phyloP scores from a whole-genome alignment of 2,888 invertebrate genomes.

The Malthinus seriepunctatus region DNA sequence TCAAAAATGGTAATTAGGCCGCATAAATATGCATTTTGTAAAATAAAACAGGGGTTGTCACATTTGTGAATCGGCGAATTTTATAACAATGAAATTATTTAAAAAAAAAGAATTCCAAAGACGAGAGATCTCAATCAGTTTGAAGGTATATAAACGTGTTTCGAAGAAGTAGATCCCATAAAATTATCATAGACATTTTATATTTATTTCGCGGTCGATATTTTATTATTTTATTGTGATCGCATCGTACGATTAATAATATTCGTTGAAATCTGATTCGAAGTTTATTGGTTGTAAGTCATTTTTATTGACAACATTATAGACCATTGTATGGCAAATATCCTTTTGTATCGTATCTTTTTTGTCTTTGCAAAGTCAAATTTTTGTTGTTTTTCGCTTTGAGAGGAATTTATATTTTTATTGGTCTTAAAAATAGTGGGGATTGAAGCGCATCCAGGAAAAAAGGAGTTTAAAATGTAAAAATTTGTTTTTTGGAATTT shows the following conservation, averaged over 20 bases:
- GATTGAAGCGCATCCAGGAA: too few species aligned
- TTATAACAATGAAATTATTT: not conserved
- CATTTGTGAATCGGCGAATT: not conserved
- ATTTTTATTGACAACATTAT: conserved; percentile 20
- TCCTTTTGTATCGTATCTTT: not conserved
- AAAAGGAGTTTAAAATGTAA: too few species aligned
- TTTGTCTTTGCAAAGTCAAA: not conserved
- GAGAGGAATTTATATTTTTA: not conserved
- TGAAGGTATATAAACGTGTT: conserved; percentile 6
- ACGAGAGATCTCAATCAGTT: conserved; percentile 16
- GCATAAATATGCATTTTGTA: too few species aligned
- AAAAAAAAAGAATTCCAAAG: not conserved
- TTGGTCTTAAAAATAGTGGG: not conserved
- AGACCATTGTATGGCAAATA: conserved; percentile 21
- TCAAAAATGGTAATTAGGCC: too few species aligned
- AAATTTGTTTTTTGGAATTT: not conserved
- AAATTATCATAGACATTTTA: conserved; percentile 20
- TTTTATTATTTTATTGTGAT: conserved; percentile 25
- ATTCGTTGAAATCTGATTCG: conserved; percentile 25
- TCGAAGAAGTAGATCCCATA: conserved; percentile 18
- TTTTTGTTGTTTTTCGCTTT: not conserved
- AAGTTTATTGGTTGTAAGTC: conserved; percentile 24
- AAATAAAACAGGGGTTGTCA: too few species aligned
- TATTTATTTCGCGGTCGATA: conserved; percentile 12
- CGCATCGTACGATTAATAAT: conserved; percentile 21